A percentile compares a stretch with the other conserved stretches of the same genome.
Evolutionary conservation across 2,888 invertebrate species (phyloP).

Genomic region (Panzeria rudis): DNA sequence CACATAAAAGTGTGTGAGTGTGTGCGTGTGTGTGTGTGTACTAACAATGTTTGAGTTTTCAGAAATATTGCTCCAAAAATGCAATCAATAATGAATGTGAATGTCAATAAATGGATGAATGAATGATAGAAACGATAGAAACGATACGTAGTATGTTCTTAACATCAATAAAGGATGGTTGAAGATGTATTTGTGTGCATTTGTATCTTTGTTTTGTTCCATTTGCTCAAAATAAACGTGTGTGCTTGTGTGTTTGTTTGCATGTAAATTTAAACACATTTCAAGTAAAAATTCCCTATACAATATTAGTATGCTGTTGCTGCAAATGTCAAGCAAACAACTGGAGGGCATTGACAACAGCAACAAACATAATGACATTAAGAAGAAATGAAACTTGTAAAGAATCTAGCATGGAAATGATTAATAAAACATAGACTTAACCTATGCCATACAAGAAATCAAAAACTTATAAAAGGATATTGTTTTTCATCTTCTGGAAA

Average conservation of each 20-base stretch:
- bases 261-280: conserved; percentile 23
- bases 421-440: conserved; percentile 17
- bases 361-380: conserved; percentile 2
- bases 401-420: background rate
- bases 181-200: background rate
- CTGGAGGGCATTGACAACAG: conserved; percentile 32
- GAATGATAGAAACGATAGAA: conserved; percentile 15
- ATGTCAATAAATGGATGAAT: conserved; percentile 53
- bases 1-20: background rate
- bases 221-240: conserved; percentile 11
- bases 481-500: background rate
- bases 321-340: conserved; percentile 42
- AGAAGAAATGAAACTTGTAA: background rate
- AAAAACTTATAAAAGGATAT: background rate
- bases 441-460: background rate
- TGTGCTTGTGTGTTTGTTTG: background rate
- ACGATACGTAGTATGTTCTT: background rate
- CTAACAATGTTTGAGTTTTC: conserved; percentile 4
- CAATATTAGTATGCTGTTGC: conserved; percentile 49
- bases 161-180: background rate
- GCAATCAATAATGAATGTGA: conserved; percentile 70
- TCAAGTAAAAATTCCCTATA: conserved; percentile 37
- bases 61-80: conserved; percentile 56
- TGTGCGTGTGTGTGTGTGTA: background rate
- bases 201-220: conserved; percentile 13